Evolutionary conservation across 2,113 vertebrate genomes (phyloP), one percentile per base, ranked within the genome.

Genomic region (Toxotes chatareus): DNA sequence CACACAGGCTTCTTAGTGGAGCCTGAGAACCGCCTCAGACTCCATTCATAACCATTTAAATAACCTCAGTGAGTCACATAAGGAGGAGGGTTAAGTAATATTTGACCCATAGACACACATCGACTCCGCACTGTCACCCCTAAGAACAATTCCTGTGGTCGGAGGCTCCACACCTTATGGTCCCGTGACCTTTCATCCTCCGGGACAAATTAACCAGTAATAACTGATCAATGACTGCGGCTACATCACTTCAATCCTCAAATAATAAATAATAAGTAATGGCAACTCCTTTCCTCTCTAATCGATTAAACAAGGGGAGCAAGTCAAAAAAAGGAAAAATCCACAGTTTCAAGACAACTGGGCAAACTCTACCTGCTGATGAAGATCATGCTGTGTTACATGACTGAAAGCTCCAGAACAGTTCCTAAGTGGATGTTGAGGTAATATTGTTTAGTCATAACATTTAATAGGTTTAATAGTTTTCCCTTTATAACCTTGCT

Each of bases 1-100:
- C 68, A 59, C 74, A 66, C 69, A 27, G 7, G 17, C 3, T 10
- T 57, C 56, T 62, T 7, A 23, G 70, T 53, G 69, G 38, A 51
- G 70, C 66, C 23, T 56, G 71, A 82, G 67, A 59, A n/a, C 60
- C 19, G 71, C 66, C 73, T 79, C 86, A 69, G 32, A 32, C 42
- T 86, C 82, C 89, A 88, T 93, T 93, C 88, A 90, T 71, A 83
- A 87, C 82, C 87, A 80, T 91, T 85, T 84, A 86, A 91, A 83
- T 88, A 87, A 76, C 74, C 57, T 64, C 47, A 16, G 69, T 93
- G 93, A 94, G 84, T 94, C 93, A 93, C 64, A n/a, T 38, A 57
- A 70, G 57, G 19, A 59, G 60, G 17, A 1, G 66, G 64, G 21
- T 76, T 73, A 51, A 81, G 77, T 77, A 82, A 77, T 72, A 81